These are phyloP conservation scores for Chironomus tepperi DNA, from an alignment of 1,140 invertebrate species.

Conservation along the genomic window DNA sequence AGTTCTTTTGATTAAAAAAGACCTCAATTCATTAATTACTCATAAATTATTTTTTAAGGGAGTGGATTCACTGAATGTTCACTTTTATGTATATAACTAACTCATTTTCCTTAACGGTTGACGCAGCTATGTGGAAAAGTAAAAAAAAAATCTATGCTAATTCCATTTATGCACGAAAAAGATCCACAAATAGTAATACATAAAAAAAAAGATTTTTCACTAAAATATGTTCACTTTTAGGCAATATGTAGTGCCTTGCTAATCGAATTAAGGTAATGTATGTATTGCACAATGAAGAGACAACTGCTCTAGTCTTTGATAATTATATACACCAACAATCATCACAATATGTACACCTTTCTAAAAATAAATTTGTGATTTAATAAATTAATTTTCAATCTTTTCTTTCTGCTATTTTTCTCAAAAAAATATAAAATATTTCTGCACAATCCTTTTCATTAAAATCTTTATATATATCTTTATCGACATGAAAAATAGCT, in stretches of 20 bases:
- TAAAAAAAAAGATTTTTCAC: not conserved
- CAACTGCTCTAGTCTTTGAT: not conserved
- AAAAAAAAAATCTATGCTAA: not conserved
- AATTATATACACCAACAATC: constrained; percentile 5
- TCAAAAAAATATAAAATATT: not conserved
- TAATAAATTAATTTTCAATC: constrained; percentile 18
- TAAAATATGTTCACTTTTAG: not conserved
- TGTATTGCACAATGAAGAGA: not conserved
- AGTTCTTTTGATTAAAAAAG: not conserved
- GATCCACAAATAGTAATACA: not conserved
- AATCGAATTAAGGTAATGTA: not conserved
- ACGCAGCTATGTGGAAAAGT: not conserved
- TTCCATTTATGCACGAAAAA: constrained; percentile 2
- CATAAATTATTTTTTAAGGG: not conserved
- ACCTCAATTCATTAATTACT: not conserved
- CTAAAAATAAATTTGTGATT: constrained; percentile 5
- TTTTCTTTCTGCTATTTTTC: not conserved
- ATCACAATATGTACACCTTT: not conserved
- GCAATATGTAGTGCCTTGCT: not conserved
- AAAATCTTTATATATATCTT: not conserved
- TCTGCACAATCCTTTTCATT: not conserved
- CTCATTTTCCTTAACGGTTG: constrained; percentile 5
- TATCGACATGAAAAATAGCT: not conserved
- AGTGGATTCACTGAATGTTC: not conserved
- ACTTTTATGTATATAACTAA: not conserved